Evolutionary conservation across 2,797 vertebrate genomes (phyloP), one percentile per base, ranked within the genome.

Genomic region (Urosaurus nigricauda): DNA sequence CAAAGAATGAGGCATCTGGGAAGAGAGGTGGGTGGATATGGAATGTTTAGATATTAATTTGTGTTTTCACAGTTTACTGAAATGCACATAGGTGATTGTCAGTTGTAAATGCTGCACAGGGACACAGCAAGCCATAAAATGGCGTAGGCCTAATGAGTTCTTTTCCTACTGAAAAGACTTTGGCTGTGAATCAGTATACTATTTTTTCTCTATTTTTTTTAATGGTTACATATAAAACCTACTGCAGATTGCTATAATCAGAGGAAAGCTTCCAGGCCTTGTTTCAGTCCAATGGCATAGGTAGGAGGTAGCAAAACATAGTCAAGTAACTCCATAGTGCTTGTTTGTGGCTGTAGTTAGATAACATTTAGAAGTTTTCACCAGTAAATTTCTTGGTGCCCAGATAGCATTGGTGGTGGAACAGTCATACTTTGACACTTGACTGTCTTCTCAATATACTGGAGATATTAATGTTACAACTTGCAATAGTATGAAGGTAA

Each of bases 51-150:
- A 75, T 88, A 83, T 89, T 74, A 80, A 88, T 88, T 80, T 81
- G 83, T 81, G 71, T 89, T 82, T 89, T 86, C 84, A 86, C 32
- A 29, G 70, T 85, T 89, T 82, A 82, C 56, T 65, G 84, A 89
- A 53, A 80, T 79, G 70, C 78, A 75, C 24, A 53, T 43, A 68
- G 71, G 17, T 89, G 74, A 84, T 84, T 79, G 74, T 84, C 82
- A 71, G 60, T 79, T 79, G 73, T 79, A 84, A 89, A 79, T 60
- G 65, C 32, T 86, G 79, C 79, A 32, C 5, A 77, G 79, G 71
- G 84, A 89, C 60, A 75, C 13, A 53, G 40, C 79, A 75, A 40
- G 37, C 35, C 43, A 56, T 86, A 77, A 89, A 43, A 77, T 5
- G 53, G 71, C 70, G 75, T 70, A 74, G 53, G 83, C 77, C 53